Evolutionary conservation across 1,140 invertebrate genomes (phyloP), one percentile per base, ranked within the genome.

Genomic region (Schmidtea mediterranea): DNA sequence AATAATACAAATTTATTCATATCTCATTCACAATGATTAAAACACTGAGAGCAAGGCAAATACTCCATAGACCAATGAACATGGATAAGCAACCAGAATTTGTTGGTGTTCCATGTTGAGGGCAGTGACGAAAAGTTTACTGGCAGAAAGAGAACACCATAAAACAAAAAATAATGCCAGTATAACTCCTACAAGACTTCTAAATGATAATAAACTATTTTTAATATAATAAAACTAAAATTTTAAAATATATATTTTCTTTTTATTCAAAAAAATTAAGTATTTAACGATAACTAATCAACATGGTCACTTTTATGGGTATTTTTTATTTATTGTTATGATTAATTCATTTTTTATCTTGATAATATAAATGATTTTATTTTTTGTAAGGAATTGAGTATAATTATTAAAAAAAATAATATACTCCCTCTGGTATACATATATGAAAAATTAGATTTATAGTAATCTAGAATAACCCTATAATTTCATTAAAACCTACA

Each of bases 11-110:
- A 32, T 32, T 32, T 32, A 32, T 32, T 32, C 10, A 32, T 40
- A 40, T 40, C 9, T n/a, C 2, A 15, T 40, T 40, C 3, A 43
- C 9, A 1, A 23, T 39, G 1, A 36, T 76, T 72, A 90, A 70
- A 92, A 92, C 55, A 92, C 74, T 38, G 87, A 79, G 52, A 92
- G 72, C 32, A 94, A 71, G 24, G 83, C 82, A 71, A 92, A 94
- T 1, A 92, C 80, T 36, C 81, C 82, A 69, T 87, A 92, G n/a
- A 94, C 74, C 43, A 95, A 70, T 41, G 79, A 73, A 70, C 86
- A 94, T 3, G 87, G 87, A 68, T 94, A 95, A 15, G 82, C 83
- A 46, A 94, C 81, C 10, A 67, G 67, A 3, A 80, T 73, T 57
- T 83, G 76, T 61, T 94, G 86, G 53, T 82, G 76, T 55, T 79